phyloP scores from a whole-genome alignment of 2,888 invertebrate genomes.

The Megastigmus dorsalis region DNA sequence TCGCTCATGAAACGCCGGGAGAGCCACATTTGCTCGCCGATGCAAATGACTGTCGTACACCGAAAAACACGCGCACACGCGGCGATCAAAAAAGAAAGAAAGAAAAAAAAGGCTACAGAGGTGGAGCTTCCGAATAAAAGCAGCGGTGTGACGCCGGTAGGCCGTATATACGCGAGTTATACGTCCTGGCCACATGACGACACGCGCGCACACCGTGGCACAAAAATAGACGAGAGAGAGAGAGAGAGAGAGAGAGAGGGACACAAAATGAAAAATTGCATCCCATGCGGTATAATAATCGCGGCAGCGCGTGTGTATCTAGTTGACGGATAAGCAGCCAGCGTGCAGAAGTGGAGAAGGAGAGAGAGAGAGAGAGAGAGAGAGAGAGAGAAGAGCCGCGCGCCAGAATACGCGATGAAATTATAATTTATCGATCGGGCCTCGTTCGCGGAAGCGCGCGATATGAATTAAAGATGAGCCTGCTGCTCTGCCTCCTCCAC shows the following conservation, averaged over 20 bases:
- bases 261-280: no score
- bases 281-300: no score
- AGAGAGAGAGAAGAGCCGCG: no score
- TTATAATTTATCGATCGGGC: slow-evolving; percentile 73
- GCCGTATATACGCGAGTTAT: no score
- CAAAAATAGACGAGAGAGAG: no score
- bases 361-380: no score
- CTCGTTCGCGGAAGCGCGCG: slow-evolving; percentile 68
- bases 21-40: no score
- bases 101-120: not conserved
- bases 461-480: slow-evolving; percentile 74
- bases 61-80: no score
- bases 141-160: slow-evolving; percentile 6
- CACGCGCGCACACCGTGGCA: no score
- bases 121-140: no score
- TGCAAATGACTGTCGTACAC: no score
- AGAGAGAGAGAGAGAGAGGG: no score
- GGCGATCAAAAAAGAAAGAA: not conserved
- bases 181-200: not conserved
- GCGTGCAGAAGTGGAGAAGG: not conserved
- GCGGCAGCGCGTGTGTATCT: slow-evolving; percentile 13
- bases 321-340: slow-evolving; percentile 43
- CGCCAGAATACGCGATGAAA: slow-evolving; percentile 64
- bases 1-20: not conserved
- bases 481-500: slow-evolving; percentile 28